These are phyloP conservation scores for Myiozetetes cayanensis DNA, from an alignment of 2,113 vertebrate species.

Conservation along the genomic window DNA sequence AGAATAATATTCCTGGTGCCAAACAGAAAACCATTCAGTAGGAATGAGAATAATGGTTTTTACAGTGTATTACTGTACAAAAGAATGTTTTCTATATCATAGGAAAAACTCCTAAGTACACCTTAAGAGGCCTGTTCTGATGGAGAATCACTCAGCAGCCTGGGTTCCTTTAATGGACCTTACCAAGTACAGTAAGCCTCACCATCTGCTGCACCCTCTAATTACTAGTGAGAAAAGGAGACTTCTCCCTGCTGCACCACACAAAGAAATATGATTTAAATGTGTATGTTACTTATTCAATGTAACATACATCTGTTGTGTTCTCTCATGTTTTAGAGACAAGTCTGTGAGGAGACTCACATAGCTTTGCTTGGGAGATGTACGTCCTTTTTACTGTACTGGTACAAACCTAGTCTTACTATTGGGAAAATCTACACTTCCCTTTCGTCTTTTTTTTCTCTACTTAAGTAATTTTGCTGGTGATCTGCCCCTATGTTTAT, in stretches of 20 bases:
- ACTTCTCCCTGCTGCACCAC: neutral
- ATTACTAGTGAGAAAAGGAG: slow-evolving; percentile 35
- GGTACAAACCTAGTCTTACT: neutral
- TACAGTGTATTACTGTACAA: neutral
- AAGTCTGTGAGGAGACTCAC: neutral
- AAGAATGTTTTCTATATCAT: neutral
- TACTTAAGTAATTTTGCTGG: neutral
- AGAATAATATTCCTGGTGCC: neutral
- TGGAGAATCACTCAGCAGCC: slow-evolving; percentile 7
- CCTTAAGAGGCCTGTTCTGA: neutral
- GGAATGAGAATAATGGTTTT: neutral
- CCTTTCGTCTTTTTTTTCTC: neutral
- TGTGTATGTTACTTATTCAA: neutral
- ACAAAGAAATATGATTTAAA: slow-evolving; percentile 17
- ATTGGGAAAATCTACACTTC: neutral
- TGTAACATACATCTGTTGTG: neutral
- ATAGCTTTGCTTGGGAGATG: neutral
- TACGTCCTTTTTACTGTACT: neutral
- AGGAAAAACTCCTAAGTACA: neutral
- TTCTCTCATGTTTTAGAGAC: neutral
- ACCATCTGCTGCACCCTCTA: slow-evolving; percentile 22
- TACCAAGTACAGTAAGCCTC: neutral
- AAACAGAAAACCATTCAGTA: neutral
- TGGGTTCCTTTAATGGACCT: slow-evolving; percentile 13
- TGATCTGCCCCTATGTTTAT: neutral